Evolutionary conservation across 2,113 vertebrate genomes (phyloP), one percentile per base, ranked within the genome.

Genomic region (Chlorocebus sabaeus): DNA sequence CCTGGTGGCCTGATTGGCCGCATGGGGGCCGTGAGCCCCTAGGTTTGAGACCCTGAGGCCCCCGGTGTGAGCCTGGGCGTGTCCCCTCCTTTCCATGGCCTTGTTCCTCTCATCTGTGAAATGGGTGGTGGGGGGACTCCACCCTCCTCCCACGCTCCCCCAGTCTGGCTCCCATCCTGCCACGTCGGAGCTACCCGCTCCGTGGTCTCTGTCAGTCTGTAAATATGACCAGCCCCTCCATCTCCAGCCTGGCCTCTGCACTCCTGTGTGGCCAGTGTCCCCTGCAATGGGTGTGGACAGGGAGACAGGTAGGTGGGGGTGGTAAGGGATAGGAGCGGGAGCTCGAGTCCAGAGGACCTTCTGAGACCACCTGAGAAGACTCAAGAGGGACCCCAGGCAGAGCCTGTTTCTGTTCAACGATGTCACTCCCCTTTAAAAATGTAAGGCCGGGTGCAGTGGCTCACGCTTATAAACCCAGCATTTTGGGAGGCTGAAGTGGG

Each of bases 21-120:
- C 11, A 0, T 2, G 14, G 27, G 20, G 22, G n/a, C 13, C 1
- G 1, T 3, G 30, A 22, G 22, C 2, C 30, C n/a, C 43, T 1
- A 20, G 14, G 48, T 70, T 18, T 25, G 52, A 61, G 45, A 25
- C 59, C 70, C 27, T 1, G 0, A 50, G 48, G 48, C 85, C 72
- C 27, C 22, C 0, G 18, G 64, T 5, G 64, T 4, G 1, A 12
- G 3, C 30, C 85, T n/a, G 48, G 64, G 5, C 1, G 0, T 12
- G 40, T 17, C 59, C 61, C n/a, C 48, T 59, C 45, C 3, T 7
- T 45, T 18, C 48, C 8, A 0, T 5, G 0, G 6, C 48, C 30
- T 81, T 3, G 3, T 48, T 79, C 4, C 2, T 64, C 35, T 80
- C 14, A 3, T 20, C 64, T 91, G 73, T 68, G 43, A 38, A 30